These are phyloP conservation scores for Ectobius pallidus DNA, from an alignment of 2,888 invertebrate species.

Conservation along the genomic window DNA sequence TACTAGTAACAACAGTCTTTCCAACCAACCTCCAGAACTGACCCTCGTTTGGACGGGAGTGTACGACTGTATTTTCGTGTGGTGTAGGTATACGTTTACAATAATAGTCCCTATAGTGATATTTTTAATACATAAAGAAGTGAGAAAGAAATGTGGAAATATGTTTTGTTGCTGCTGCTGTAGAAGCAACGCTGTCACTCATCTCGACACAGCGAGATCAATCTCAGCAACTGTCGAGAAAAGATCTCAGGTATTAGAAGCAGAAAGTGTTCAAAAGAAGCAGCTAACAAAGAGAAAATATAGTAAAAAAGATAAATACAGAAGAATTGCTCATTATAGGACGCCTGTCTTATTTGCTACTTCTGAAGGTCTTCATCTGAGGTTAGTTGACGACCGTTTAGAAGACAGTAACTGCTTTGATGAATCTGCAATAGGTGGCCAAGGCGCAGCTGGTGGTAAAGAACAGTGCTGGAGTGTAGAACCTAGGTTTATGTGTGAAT, in stretches of 20 bases:
- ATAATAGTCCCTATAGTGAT: constrained; percentile 46
- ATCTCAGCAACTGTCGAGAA: constrained; percentile 18
- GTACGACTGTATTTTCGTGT: constrained; percentile 47
- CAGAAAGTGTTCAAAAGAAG: constrained; percentile 36
- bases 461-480: neutral
- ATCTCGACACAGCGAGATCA: constrained; percentile 30
- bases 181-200: constrained; percentile 38
- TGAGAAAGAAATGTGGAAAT: constrained; percentile 45
- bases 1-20: neutral
- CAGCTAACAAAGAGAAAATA: neutral
- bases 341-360: constrained; percentile 49
- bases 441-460: neutral
- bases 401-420: neutral
- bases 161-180: constrained; percentile 47
- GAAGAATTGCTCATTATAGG: constrained; percentile 44
- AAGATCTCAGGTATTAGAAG: neutral
- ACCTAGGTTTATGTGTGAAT: constrained; percentile 35
- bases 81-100: constrained; percentile 46
- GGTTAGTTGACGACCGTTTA: constrained; percentile 41
- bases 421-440: neutral
- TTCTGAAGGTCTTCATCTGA: constrained; percentile 49
- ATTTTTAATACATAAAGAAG: constrained; percentile 46
- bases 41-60: constrained; percentile 34
- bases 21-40: constrained; percentile 19
- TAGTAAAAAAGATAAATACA: constrained; percentile 39